Evolutionary conservation across 2,888 invertebrate species (phyloP).

Genomic region (Byasa hedistus): DNA sequence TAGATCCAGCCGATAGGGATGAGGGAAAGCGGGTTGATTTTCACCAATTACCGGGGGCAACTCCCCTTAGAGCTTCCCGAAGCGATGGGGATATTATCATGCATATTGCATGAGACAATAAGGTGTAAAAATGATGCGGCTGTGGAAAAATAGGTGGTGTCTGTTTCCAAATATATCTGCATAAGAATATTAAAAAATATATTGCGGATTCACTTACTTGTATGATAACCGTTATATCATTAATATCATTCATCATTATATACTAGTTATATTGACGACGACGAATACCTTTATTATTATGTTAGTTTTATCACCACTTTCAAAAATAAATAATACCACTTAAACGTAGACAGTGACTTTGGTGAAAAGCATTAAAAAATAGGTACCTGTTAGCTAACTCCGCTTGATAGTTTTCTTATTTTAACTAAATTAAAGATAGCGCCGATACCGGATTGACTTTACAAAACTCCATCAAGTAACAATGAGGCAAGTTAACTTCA

Average conservation of each 20-base stretch:
- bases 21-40: conserved; percentile 47
- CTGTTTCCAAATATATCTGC: conserved; percentile 36
- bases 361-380: too few relatives aligned
- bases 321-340: too few relatives aligned
- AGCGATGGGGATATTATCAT: conserved; percentile 57
- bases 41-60: conserved; percentile 55
- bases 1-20: conserved; percentile 23
- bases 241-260: too few relatives aligned
- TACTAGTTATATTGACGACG: too few relatives aligned
- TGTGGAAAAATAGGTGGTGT: conserved; percentile 44
- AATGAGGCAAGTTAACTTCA: conserved; percentile 4
- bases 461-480: conserved; percentile 18
- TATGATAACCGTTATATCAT: not conserved
- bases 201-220: not conserved
- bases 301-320: too few relatives aligned
- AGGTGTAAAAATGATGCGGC: conserved; percentile 58
- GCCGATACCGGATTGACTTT: conserved; percentile 11
- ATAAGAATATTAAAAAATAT: conserved; percentile 28
- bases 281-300: too few relatives aligned
- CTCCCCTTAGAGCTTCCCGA: conserved; percentile 44
- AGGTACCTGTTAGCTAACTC: too few relatives aligned
- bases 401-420: not conserved
- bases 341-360: too few relatives aligned
- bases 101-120: conserved; percentile 74
- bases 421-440: not conserved